Percentiles rank a stretch among this genome's conserved stretches.
phyloP scores from a whole-genome alignment of 1,140 invertebrate genomes.

The Ephestia elutella region DNA sequence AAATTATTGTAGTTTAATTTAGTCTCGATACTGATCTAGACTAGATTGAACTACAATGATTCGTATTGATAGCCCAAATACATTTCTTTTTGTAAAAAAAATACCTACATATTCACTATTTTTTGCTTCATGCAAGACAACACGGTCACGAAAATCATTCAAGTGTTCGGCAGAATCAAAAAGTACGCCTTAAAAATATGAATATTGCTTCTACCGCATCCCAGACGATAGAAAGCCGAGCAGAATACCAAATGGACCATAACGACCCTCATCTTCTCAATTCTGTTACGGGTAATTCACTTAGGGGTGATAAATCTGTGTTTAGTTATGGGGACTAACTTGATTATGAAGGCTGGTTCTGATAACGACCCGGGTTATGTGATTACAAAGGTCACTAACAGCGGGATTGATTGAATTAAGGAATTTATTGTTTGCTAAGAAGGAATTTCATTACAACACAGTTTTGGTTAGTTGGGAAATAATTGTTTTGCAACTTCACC shows the following conservation, averaged over 20 bases:
- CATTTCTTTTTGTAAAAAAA: no score
- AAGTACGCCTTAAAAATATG: neutral
- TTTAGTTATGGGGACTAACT: conserved; percentile 54
- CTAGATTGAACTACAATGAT: no score
- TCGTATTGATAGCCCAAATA: no score
- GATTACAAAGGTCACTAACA: conserved; percentile 51
- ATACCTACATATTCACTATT: no score
- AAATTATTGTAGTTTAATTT: no score
- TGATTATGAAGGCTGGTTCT: conserved; percentile 38
- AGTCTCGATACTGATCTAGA: no score
- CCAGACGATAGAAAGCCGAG: conserved; percentile 19
- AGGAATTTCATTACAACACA: neutral
- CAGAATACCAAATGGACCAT: conserved; percentile 42
- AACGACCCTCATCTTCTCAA: conserved; percentile 42
- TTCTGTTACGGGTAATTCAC: conserved; percentile 61
- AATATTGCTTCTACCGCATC: neutral
- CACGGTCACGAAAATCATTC: neutral
- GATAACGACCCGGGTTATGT: conserved; percentile 44
- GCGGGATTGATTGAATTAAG: conserved; percentile 29
- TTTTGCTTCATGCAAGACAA: neutral
- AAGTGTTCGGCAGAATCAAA: neutral
- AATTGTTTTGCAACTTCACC: no score
- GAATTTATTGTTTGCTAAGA: conserved; percentile 12
- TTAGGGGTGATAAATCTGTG: conserved; percentile 68
- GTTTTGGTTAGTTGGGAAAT: neutral